Base-by-base conservation (phyloP, 2,888 invertebrate species). In the Drosophila picticornis region DNA sequence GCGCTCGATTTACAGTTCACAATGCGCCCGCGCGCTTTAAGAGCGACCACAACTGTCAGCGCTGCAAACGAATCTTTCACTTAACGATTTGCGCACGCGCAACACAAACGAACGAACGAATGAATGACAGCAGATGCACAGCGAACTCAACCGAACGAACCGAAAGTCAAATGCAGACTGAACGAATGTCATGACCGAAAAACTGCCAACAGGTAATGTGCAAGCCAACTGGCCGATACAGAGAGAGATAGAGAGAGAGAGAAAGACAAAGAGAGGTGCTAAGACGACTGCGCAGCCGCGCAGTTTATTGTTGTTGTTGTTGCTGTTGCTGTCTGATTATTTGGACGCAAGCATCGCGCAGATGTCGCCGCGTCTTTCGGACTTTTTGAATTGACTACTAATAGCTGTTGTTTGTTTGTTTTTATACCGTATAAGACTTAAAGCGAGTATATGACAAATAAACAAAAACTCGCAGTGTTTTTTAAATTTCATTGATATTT, bases 161-260 rank as follows among this genome's bases (percentile, higher is more conserved):
- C 77, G 77, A 86, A 83, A 87, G 90, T 83, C 91, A 78, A 83
- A 85, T 85, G 81, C 75, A 83, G 91, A 91, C 92, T 92, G 91
- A 88, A 82, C 88, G 88, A 91, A 92, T 91, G 92, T 91, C 91
- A 91, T 83, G 91, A 90, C 81, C 91, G 90, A 80, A 83, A 82
- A 77, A 67, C 67, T 59, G 56, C 59, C 74, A 73, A 53, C 82
- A 75, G 80, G 80, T 82, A 57, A 68, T 48, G 32, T 50, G 59
- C 78, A 55, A 50, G 59, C 61, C 59, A 31, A 56, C 55, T 32
- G 56, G 22, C 11, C 31, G 38, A 46, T n/a, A 27, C 25, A 11
- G 22, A 27, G 10, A 48, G 53, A 25, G 10, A 48, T 51, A 25
- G 50, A 27, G 36, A 50, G 66, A 50, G 53, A 53, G 43, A 51